phyloP scores from a whole-genome alignment of 2,797 vertebrate genomes.

The Cetoscarus ocellatus region DNA sequence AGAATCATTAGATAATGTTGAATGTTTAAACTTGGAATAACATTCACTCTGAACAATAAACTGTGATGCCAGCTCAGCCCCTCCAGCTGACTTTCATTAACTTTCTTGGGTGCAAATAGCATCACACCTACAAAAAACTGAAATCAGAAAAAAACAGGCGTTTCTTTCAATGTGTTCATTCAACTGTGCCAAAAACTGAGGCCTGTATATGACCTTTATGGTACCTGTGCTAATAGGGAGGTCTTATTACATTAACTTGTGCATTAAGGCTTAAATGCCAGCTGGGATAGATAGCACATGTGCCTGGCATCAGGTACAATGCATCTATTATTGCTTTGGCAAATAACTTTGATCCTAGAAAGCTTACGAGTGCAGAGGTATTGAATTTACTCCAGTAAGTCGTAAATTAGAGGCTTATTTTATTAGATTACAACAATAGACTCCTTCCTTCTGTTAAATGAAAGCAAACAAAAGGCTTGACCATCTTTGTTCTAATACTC shows the following conservation, averaged over 20 bases:
- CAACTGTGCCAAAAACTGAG: constrained; percentile 55
- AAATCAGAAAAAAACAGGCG: constrained; percentile 66
- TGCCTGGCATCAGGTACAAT: constrained; percentile 66
- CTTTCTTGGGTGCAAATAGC: constrained; percentile 55
- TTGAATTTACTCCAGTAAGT: constrained; percentile 56
- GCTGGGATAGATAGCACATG: constrained; percentile 66
- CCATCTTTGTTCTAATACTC: constrained; percentile 13
- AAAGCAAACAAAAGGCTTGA: constrained; percentile 23
- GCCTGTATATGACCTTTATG: constrained; percentile 66
- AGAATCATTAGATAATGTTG: neutral
- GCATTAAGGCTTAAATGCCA: constrained; percentile 67
- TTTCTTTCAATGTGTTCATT: constrained; percentile 66
- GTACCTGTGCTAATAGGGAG: constrained; percentile 61
- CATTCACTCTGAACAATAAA: constrained; percentile 47
- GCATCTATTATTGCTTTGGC: constrained; percentile 60
- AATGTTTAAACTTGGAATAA: constrained; percentile 37
- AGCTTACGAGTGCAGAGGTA: constrained; percentile 54
- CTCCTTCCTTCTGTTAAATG: constrained; percentile 47
- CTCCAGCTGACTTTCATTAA: constrained; percentile 46
- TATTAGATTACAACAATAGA: constrained; percentile 68
- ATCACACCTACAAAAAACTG: constrained; percentile 49
- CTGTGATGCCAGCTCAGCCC: constrained; percentile 39
- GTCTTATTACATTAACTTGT: constrained; percentile 65
- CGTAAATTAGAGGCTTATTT: constrained; percentile 62
- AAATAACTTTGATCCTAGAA: constrained; percentile 69